Base-by-base conservation (phyloP, 2,888 invertebrate genomes). In the Anaspis maculata region DNA sequence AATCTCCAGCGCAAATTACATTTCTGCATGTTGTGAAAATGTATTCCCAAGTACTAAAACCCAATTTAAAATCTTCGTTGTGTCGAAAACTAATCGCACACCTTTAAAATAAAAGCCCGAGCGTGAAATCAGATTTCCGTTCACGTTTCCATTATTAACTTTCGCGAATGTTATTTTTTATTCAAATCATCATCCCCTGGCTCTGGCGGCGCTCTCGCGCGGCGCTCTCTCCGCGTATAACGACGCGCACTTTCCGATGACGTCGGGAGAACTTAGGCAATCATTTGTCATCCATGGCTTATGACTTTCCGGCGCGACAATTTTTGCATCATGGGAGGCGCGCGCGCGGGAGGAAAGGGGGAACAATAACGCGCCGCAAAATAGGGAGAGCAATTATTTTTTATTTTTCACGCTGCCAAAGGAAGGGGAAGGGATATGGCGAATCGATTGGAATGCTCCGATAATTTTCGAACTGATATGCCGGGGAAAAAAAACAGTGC, bases 121-220 rank as follows among this genome's bases (percentile, higher is more conserved):
- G 52, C 54, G 52, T 54, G 56, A 62, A 64, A 64, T 66, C 62
- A 56, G 57, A 60, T 65, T 65, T 64, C 66, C 59, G 56, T 60
- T 61, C 66, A 65, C 66, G 66, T 64, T 61, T 58, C 61, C 64
- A 61, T 66, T 66, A 66, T 66, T 66, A 66, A 64, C 64, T 66
- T 64, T 60, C 54, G 55, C 52, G 57, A 58, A 64, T 62, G 63
- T 62, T 63, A 63, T 63, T 64, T 63, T 64, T 64, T 65, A 66
- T 66, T 66, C 64, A 66, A 64, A 66, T 66, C 62, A 51, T 49
- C n/a, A n/a, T n/a, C n/a, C n/a, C n/a, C n/a, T n/a, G n/a, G n/a
- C n/a, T n/a, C n/a, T n/a, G n/a, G n/a, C n/a, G n/a, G n/a, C n/a
- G n/a, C n/a, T n/a, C n/a, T n/a, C n/a, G n/a, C n/a, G n/a, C n/a